A percentile compares a stretch with the other conserved stretches of the same genome.
phyloP scores from a whole-genome alignment of 2,797 vertebrate species.

The Helicolenus hilgendorfi region DNA sequence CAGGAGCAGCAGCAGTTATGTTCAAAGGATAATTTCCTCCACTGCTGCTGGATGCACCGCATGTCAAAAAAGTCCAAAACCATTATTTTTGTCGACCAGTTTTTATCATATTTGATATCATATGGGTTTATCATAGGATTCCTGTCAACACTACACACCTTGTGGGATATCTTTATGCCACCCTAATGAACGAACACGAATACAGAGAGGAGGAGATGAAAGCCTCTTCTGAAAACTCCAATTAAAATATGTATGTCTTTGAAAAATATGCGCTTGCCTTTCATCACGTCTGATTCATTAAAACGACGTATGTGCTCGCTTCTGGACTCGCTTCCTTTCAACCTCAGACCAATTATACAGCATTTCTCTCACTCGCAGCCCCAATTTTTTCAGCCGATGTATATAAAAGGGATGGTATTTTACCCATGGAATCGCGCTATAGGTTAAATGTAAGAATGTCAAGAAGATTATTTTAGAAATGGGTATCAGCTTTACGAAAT shows the following conservation, averaged over 20 bases:
- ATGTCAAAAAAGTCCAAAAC: neutral
- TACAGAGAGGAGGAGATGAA: constrained; percentile 58
- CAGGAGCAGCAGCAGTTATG: no score
- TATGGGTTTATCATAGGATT: neutral
- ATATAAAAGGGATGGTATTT: neutral
- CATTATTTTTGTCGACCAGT: neutral
- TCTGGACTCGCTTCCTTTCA: constrained; percentile 81
- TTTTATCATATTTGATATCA: neutral
- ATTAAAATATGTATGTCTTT: constrained; percentile 85
- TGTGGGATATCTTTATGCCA: constrained; percentile 1
- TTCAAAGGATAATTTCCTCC: neutral
- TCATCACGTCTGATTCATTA: constrained; percentile 86
- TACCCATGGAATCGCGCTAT: neutral
- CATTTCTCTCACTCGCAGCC: neutral
- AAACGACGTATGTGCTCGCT: constrained; percentile 64
- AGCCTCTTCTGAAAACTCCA: constrained; percentile 72
- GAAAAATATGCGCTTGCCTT: constrained; percentile 72
- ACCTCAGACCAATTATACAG: constrained; percentile 78
- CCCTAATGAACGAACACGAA: constrained; percentile 53
- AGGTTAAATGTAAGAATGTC: neutral
- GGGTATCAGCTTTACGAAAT: constrained; percentile 5
- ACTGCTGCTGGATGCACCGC: neutral
- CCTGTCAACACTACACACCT: constrained; percentile 40
- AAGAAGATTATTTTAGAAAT: constrained; percentile 19
- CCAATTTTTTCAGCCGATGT: neutral